phyloP scores from a whole-genome alignment of 2,888 invertebrate species.

The Rotaria magnacalcarata region DNA sequence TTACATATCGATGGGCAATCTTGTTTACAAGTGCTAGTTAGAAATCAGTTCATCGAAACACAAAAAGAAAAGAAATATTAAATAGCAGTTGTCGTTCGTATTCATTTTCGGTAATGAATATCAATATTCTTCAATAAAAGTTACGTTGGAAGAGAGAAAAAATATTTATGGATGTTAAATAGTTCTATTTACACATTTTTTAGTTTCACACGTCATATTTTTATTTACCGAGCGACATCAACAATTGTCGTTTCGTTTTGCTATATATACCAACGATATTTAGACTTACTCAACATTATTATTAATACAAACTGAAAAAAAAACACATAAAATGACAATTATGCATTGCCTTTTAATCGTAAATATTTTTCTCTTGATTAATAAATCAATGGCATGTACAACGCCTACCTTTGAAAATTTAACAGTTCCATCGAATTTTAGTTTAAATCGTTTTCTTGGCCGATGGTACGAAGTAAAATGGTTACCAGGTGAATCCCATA shows the following conservation, averaged over 20 bases:
- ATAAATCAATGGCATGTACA: neutral
- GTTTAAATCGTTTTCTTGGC: neutral
- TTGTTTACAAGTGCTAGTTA: neutral
- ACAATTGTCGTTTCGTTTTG: neutral
- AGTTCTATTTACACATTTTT: too few relatives aligned
- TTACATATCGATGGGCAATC: neutral
- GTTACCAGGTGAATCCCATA: neutral
- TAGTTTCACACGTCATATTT: too few relatives aligned
- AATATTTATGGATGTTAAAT: too few relatives aligned
- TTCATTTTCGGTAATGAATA: too few relatives aligned
- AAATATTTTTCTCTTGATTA: neutral
- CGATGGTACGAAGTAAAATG: neutral
- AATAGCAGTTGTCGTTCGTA: neutral
- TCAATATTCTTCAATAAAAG: neutral
- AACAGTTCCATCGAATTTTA: neutral
- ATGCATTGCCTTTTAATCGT: neutral
- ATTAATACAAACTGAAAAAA: neutral
- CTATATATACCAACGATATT: neutral
- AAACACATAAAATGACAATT: neutral
- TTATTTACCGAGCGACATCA: too few relatives aligned
- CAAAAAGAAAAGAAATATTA: neutral
- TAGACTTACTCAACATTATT: neutral
- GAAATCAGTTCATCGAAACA: neutral
- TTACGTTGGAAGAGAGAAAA: too few relatives aligned
- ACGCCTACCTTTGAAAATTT: neutral